Base-by-base conservation (phyloP, 2,888 invertebrate genomes). In the Tetranychus truncatus region DNA sequence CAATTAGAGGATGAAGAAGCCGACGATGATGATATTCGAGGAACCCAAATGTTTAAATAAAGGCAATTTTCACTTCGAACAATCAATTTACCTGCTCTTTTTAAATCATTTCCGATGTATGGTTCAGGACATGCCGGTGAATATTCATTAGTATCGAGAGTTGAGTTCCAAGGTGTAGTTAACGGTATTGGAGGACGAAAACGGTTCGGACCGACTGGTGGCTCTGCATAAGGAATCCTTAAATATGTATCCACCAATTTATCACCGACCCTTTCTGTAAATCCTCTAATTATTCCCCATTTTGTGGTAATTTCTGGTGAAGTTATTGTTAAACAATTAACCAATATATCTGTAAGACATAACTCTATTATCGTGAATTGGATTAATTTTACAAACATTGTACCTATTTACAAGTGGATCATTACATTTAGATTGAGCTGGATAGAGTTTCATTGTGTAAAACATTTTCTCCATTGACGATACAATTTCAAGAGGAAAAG, bases 31-130 rank as follows among this genome's bases (percentile, higher is more conserved):
- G 55, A 55, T 55, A 9, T 69, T 69, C 21, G 20, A 6, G 69
- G 69, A 24, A 24, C 11, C 69, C 69, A 69, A 24, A 69, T 21
- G 20, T 69, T 69, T 24, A 69, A 8, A 20, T 11, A 24, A 21
- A 69, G 69, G 8, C 69, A 69, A 20, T 69, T 21, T 24, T 69
- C 69, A 9, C 21, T 24, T 69, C 69, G 69, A 69, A 24, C 69
- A 20, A 24, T 20, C 11, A 69, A 11, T 69, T 24, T 20, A 24
- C 69, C 24, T 11, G 21, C 34, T 69, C 69, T 69, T 24, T 69
- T 69, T 7, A 69, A 11, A 69, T 69, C 69, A 69, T 69, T 69
- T 11, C 69, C 69, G 11, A 69, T 1, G 11, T 24, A 20, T 5
- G 69, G 69, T 20, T 69, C 69, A 6, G 69, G 69, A 69, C 69